Evolutionary conservation across 2,113 vertebrate species (phyloP).

Genomic region (Parus major): DNA sequence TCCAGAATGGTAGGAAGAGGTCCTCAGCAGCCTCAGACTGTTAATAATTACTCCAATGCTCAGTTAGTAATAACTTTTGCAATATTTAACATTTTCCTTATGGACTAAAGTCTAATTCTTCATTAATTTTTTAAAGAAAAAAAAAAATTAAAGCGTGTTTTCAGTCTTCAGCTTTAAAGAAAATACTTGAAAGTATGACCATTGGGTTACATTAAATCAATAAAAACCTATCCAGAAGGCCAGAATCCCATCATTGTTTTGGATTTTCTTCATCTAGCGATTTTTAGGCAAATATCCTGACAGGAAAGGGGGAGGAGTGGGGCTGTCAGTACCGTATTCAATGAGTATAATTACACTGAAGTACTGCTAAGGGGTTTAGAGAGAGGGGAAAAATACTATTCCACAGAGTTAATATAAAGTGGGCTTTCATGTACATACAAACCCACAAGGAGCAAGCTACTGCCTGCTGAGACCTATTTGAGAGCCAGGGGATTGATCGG

Average conservation of each 20-base stretch:
- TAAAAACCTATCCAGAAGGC: not conserved
- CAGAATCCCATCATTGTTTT: not conserved
- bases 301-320: constrained; percentile 26
- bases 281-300: constrained; percentile 56
- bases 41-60: not conserved
- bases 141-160: not conserved
- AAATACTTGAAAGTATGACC: not conserved
- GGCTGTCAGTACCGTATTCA: constrained; percentile 56
- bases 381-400: constrained; percentile 44
- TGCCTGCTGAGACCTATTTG: constrained; percentile 58
- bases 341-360: constrained; percentile 62
- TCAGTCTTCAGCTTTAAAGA: not conserved
- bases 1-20: not conserved
- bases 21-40: not conserved
- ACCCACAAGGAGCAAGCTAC: constrained; percentile 38
- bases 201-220: not conserved
- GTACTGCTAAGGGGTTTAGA: constrained; percentile 52
- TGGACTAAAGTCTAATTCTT: not conserved
- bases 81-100: constrained; percentile 3
- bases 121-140: not conserved
- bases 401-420: constrained; percentile 63
- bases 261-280: constrained; percentile 22
- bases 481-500: constrained; percentile 53
- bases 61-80: not conserved
- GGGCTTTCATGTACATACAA: constrained; percentile 66